Conservation (phyloP, 2,888 invertebrate species). For the Platerodrilus igneus region DNA sequence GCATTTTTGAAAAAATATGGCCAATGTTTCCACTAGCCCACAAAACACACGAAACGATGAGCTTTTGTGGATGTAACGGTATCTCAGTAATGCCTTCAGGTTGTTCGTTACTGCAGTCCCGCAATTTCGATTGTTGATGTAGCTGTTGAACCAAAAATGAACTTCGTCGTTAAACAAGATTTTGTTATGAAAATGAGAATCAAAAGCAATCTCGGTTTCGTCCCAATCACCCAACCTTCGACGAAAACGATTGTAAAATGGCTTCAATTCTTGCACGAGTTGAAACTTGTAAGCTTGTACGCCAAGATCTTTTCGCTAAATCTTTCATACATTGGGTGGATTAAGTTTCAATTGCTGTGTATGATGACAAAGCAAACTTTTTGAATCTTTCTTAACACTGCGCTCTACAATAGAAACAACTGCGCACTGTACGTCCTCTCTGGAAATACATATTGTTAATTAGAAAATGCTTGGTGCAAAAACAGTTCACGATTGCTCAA, state of each 20-base stretch:
- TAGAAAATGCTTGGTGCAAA: too few relatives aligned
- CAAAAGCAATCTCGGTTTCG: constrained; percentile 1
- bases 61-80: too few relatives aligned
- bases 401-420: too few relatives aligned
- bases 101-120: neutral
- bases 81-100: neutral
- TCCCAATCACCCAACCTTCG: neutral
- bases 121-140: constrained; percentile 1
- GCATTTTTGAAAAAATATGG: neutral
- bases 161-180: neutral
- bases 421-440: too few relatives aligned
- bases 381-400: neutral
- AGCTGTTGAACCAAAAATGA: neutral
- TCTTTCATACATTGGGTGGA: too few relatives aligned
- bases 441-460: too few relatives aligned
- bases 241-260: neutral
- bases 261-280: too few relatives aligned
- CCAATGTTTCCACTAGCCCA: neutral
- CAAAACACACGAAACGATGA: neutral
- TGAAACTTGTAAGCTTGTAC: too few relatives aligned
- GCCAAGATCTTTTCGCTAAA: too few relatives aligned
- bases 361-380: too few relatives aligned
- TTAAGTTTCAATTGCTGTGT: neutral
- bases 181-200: constrained; percentile 4
- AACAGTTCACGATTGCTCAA: too few relatives aligned